Conservation (phyloP, 1,140 invertebrate genomes). For the Drosophila yakuba region DNA sequence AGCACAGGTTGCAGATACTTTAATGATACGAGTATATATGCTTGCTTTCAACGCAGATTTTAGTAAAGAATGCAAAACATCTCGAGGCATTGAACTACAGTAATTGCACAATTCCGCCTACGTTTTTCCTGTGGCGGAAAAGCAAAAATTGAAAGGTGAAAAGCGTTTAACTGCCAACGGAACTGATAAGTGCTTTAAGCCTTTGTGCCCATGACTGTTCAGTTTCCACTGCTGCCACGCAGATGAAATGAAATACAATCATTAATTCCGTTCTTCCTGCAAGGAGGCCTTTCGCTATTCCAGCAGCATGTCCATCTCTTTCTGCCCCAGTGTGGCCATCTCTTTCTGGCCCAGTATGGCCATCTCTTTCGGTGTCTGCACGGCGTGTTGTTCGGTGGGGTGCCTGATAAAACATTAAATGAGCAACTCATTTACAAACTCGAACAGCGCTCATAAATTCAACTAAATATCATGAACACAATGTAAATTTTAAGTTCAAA, state of each 20-base stretch:
- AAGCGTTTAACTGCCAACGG: neutral
- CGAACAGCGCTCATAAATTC: slow-evolving; percentile 82
- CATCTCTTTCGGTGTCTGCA: slow-evolving; percentile 19
- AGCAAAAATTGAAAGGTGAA: neutral
- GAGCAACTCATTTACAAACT: slow-evolving; percentile 83
- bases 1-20: too few species aligned
- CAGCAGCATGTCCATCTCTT: too few species aligned
- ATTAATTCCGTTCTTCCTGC: slow-evolving; percentile 69
- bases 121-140: neutral
- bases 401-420: slow-evolving; percentile 76
- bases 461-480: slow-evolving; percentile 82
- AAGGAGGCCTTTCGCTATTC: slow-evolving; percentile 22
- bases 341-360: neutral
- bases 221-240: neutral
- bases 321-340: too few species aligned
- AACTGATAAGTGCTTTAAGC: slow-evolving; percentile 33
- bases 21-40: neutral
- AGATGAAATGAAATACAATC: slow-evolving; percentile 74
- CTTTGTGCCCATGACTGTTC: slow-evolving; percentile 5
- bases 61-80: neutral
- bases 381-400: slow-evolving; percentile 41
- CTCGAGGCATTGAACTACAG: neutral
- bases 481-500: slow-evolving; percentile 83
- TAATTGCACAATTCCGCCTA: neutral
- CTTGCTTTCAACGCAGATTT: neutral